Conservation (phyloP, 1,140 invertebrate genomes). For the Calosoma granatense region DNA sequence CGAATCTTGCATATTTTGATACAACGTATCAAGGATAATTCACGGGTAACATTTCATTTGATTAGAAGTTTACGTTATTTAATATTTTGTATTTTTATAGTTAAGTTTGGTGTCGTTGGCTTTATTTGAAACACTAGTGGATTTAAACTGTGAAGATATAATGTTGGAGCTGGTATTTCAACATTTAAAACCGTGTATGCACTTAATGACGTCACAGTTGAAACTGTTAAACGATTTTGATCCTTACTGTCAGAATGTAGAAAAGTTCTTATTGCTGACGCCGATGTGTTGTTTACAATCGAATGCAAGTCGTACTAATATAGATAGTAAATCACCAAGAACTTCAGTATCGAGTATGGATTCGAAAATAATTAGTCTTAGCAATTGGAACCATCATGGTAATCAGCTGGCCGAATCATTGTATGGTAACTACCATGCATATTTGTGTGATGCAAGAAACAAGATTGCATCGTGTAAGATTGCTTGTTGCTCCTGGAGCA, state of each 20-base stretch:
- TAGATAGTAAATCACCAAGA: slow-evolving; percentile 10
- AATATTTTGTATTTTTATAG: slow-evolving; percentile 42
- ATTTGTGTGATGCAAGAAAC: slow-evolving; percentile 69
- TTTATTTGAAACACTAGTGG: slow-evolving; percentile 81
- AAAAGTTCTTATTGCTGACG: slow-evolving; percentile 72
- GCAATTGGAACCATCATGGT: slow-evolving; percentile 42
- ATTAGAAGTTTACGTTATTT: slow-evolving; percentile 1
- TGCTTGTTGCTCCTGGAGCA: slow-evolving; percentile 68
- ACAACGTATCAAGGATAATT: slow-evolving; percentile 57
- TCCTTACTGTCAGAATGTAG: slow-evolving; percentile 68
- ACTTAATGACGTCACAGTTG: slow-evolving; percentile 78
- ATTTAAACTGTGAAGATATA: slow-evolving; percentile 94
- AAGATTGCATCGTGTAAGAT: slow-evolving; percentile 60
- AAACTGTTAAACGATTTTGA: slow-evolving; percentile 65
- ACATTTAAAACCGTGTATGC: slow-evolving; percentile 79
- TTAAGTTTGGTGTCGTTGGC: slow-evolving; percentile 83
- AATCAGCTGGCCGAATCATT: slow-evolving; percentile 43
- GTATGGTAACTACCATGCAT: slow-evolving; percentile 71
- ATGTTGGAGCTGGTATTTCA: slow-evolving; percentile 86
- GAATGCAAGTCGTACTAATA: not conserved
- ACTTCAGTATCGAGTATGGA: slow-evolving; percentile 15
- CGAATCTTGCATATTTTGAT: slow-evolving; percentile 70
- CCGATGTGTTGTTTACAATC: slow-evolving; percentile 47
- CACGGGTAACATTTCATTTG: slow-evolving; percentile 44
- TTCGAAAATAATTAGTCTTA: slow-evolving; percentile 30